These are phyloP conservation scores for Protonibea diacanthus DNA, from an alignment of 2,797 vertebrate genomes.

Conservation along the genomic window DNA sequence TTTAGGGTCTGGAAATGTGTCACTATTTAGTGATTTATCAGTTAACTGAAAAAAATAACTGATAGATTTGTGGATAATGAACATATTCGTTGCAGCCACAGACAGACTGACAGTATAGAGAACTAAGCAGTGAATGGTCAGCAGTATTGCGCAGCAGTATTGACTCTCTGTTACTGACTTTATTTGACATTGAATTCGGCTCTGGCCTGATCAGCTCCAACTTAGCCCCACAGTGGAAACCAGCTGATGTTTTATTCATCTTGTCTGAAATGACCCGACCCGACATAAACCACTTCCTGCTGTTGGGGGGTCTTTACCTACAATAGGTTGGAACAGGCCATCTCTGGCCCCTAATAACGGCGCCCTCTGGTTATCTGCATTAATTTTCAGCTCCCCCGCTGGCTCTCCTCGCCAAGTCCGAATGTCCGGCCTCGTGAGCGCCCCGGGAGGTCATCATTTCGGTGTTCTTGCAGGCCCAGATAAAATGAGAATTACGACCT, in stretches of 20 bases:
- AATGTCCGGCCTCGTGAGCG: conserved; percentile 26
- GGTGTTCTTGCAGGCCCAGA: conserved; percentile 27
- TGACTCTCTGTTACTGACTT: conserved; percentile 37
- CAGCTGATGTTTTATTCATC: conserved; percentile 70
- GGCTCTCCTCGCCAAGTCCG: conserved; percentile 30
- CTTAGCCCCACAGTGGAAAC: conserved; percentile 36
- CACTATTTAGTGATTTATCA: background rate
- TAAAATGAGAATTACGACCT: conserved; percentile 74
- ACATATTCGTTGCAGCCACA: background rate
- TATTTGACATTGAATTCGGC: conserved; percentile 56
- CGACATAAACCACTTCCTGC: conserved; percentile 57
- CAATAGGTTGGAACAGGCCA: conserved; percentile 25
- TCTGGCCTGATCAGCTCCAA: conserved; percentile 24
- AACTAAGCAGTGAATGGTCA: background rate
- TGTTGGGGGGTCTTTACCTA: conserved; percentile 52
- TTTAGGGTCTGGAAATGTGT: background rate
- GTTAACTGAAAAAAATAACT: background rate
- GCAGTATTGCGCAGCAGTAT: background rate
- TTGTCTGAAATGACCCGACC: conserved; percentile 53
- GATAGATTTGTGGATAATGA: background rate
- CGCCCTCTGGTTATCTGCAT: conserved; percentile 58
- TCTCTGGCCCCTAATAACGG: conserved; percentile 53
- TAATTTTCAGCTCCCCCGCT: conserved; percentile 55
- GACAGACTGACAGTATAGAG: background rate
- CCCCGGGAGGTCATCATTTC: conserved; percentile 62